phyloP scores from a whole-genome alignment of 2,113 vertebrate genomes.

The Corvus moneduloides region DNA sequence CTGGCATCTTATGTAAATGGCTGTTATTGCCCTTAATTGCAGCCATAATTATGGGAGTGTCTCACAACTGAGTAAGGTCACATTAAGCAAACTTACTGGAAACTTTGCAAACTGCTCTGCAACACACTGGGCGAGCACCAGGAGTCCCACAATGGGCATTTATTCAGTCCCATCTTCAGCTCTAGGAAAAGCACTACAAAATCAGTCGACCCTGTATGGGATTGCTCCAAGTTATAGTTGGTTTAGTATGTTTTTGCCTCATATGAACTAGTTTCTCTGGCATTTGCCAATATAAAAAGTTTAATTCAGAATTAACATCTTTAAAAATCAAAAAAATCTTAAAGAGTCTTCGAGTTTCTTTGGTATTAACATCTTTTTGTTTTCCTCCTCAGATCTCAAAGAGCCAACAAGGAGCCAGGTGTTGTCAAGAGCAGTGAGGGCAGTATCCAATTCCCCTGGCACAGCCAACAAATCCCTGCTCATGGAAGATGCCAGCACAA shows the following conservation, averaged over 20 bases:
- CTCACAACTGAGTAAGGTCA: conserved; percentile 8
- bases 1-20: conserved; percentile 32
- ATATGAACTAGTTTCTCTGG: not conserved
- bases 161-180: not conserved
- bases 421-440: fast-evolving
- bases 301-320: not conserved
- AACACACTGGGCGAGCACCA: not conserved
- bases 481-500: fast-evolving
- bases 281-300: not conserved
- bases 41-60: conserved; percentile 55
- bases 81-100: conserved; percentile 50
- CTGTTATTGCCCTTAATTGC: conserved; percentile 38
- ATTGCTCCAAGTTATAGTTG: fast-evolving
- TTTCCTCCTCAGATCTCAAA: not conserved
- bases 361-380: fast-evolving
- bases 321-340: not conserved
- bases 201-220: fast-evolving
- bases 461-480: not conserved
- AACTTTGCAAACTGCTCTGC: not conserved
- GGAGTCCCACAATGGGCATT: not conserved
- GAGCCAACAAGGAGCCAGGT: not conserved
- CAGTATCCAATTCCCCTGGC: not conserved
- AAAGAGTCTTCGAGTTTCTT: not conserved
- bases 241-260: not conserved
- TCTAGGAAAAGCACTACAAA: not conserved